A percentile compares a stretch with the other conserved stretches of the same genome.
These are phyloP conservation scores for Drosophila rufa DNA, from an alignment of 1,140 invertebrate species.

Conservation along the genomic window DNA sequence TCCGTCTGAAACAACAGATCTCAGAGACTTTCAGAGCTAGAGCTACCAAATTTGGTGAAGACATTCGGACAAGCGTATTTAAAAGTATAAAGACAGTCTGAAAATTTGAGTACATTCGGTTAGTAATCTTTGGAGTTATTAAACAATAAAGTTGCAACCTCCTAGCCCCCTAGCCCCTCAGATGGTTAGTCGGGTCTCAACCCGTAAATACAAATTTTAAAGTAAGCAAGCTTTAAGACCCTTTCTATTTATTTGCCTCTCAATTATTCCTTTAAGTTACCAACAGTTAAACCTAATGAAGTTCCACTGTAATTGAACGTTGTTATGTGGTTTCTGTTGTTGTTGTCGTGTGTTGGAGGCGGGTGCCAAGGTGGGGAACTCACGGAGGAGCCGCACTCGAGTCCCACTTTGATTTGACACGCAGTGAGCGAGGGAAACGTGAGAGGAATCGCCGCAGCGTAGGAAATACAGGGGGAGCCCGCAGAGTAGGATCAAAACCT, in stretches of 20 bases:
- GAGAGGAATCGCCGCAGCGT: constrained; percentile 25
- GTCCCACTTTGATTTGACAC: constrained; percentile 52
- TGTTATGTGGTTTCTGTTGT: constrained; percentile 13
- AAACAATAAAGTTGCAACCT: no score
- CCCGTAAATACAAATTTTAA: no score
- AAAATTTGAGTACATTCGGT: no score
- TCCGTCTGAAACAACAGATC: no score
- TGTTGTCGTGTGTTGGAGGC: constrained; percentile 19
- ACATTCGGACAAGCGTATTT: no score
- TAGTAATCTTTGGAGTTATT: no score
- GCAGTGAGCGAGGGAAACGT: constrained; percentile 40
- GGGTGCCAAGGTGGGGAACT: constrained; percentile 9
- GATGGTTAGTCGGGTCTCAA: no score
- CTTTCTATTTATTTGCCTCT: fast-evolving
- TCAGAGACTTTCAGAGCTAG: no score
- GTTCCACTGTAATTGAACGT: constrained; percentile 4
- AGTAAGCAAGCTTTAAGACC: no score
- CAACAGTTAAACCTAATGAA: not conserved
- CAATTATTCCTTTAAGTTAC: not conserved
- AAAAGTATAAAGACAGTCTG: no score
- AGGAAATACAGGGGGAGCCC: not conserved
- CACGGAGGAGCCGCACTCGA: constrained; percentile 25
- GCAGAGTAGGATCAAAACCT: constrained; percentile 14
- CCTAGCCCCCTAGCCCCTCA: no score
- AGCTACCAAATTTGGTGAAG: no score